Evolutionary conservation across 2,113 vertebrate genomes (phyloP), one percentile per base, ranked within the genome.

Genomic region (Pachypanchax playfairii): DNA sequence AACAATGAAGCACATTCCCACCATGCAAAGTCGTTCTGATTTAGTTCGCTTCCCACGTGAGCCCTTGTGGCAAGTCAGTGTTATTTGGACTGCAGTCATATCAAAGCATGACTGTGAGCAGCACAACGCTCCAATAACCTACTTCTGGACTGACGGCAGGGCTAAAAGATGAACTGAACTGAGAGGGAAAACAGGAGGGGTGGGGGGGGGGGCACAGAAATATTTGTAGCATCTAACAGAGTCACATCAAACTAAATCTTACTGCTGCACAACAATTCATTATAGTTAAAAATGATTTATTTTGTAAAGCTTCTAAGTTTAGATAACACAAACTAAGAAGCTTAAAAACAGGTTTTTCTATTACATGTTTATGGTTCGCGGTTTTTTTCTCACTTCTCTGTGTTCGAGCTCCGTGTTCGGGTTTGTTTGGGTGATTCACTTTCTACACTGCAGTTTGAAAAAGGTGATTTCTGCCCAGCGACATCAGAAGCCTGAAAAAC

Each of bases 1-100:
- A 48, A 50, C 73, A 64, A n/a, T n/a, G n/a, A n/a, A n/a, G 39
- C 29, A 1, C n/a, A n/a, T n/a, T 54, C 58, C 56, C 65, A 57
- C 66, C 52, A 36, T 13, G 36, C 54, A 43, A 35, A 33, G 44
- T 51, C 15, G 17, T n/a, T 62, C 31, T 47, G 29, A 62, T 60
- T 12, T n/a, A 57, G 52, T 55, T 47, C 28, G 58, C 33, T 17
- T n/a, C 64, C 48, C 54, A 69, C 20, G 54, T 73, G 65, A 65
- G 53, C 29, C 62, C 78, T 70, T 26, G 41, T 47, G 66, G 85
- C 70, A 26, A 60, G 75, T 63, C 65, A 44, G 17, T 79, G 77
- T 52, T 80, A 79, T 78, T 33, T 82, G 78, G 64, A 84, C 69
- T 75, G 77, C 67, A 85, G 78, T 71, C 62, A 49, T 76, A 70